Evolutionary conservation across 2,113 vertebrate species (phyloP).

Genomic region (Heterochromis multidens): DNA sequence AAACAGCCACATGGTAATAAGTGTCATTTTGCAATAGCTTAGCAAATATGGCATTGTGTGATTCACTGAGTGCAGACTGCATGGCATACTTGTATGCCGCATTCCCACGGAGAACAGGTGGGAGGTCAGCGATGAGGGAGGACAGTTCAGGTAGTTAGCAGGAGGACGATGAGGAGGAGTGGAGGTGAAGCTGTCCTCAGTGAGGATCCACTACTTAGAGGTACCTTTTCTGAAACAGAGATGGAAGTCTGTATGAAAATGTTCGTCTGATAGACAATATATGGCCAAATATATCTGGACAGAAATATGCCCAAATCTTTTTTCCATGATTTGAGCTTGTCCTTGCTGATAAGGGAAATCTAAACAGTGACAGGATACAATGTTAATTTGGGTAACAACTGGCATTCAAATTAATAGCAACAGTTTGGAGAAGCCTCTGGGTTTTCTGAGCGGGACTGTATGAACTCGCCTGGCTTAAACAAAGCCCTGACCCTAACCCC

Average conservation of each 20-base stretch:
- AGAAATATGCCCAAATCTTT: not conserved
- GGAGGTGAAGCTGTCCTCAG: not conserved
- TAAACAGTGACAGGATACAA: not conserved
- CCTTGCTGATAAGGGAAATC: not conserved
- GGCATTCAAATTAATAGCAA: not conserved
- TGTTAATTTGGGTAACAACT: not conserved
- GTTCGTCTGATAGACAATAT: not conserved
- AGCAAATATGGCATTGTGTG: conserved; percentile 3
- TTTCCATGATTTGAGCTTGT: not conserved
- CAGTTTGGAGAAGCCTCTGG: not conserved
- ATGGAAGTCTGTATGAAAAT: not conserved
- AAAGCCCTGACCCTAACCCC: not conserved
- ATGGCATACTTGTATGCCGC: not conserved
- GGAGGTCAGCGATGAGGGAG: not conserved
- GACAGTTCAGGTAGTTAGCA: conserved; percentile 46
- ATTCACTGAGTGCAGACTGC: not conserved
- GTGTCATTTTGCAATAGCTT: conserved; percentile 10
- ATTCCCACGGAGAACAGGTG: not conserved
- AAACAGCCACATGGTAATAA: not conserved
- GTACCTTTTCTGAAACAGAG: conserved; percentile 48
- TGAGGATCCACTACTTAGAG: not conserved
- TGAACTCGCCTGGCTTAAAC: not conserved
- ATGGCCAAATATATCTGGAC: not conserved
- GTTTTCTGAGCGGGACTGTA: not conserved
- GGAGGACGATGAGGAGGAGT: conserved; percentile 37